Conservation (phyloP, 1,140 invertebrate genomes). For the Ips nitidus region DNA sequence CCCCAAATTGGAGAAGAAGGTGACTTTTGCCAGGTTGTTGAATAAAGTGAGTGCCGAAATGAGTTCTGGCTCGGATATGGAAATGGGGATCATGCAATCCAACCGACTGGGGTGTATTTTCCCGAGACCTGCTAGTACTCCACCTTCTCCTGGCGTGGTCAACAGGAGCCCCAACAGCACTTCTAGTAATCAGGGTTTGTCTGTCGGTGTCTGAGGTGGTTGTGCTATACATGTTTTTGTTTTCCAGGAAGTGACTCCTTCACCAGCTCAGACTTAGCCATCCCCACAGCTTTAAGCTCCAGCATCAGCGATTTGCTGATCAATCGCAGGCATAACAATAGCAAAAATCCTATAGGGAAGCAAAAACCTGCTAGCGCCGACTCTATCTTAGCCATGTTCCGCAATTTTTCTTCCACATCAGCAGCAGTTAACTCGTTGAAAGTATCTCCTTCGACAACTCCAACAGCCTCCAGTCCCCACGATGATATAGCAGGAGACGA, state of each 20-base stretch:
- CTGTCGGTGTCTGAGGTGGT: not conserved
- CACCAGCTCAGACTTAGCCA: slow-evolving; percentile 64
- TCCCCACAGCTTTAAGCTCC: slow-evolving; percentile 48
- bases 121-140: slow-evolving; percentile 56
- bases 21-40: slow-evolving; percentile 71
- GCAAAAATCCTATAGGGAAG: slow-evolving; percentile 38
- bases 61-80: slow-evolving; percentile 67
- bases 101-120: slow-evolving; percentile 46
- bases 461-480: slow-evolving; percentile 67
- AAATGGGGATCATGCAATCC: slow-evolving; percentile 57
- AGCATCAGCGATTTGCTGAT: slow-evolving; percentile 50
- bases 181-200: slow-evolving; percentile 62
- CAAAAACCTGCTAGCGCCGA: slow-evolving; percentile 70
- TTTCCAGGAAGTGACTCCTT: slow-evolving; percentile 63
- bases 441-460: slow-evolving; percentile 63
- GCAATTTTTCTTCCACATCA: slow-evolving; percentile 63
- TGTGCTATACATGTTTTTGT: not conserved
- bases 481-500: slow-evolving; percentile 66
- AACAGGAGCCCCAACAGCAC: slow-evolving; percentile 63
- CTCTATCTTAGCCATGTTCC: slow-evolving; percentile 73
- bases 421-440: slow-evolving; percentile 58
- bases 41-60: slow-evolving; percentile 70
- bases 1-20: slow-evolving; percentile 71
- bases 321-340: slow-evolving; percentile 36
- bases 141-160: slow-evolving; percentile 57